Base-by-base conservation (phyloP, 2,113 vertebrate species). In the Gopherus flavomarginatus region DNA sequence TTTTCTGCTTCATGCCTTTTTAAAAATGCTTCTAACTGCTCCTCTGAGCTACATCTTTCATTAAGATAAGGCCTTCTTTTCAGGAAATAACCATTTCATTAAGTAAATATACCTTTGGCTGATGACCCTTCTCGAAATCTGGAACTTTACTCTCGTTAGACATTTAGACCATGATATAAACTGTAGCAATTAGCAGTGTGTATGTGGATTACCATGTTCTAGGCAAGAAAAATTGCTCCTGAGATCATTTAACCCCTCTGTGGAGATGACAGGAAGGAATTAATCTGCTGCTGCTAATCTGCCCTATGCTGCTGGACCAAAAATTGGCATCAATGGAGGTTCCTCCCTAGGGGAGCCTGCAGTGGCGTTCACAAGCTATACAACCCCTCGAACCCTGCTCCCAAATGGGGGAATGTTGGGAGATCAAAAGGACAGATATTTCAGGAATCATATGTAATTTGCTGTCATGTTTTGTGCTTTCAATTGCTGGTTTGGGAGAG, bases 241-340 rank as follows among this genome's bases (percentile, higher is more conserved):
- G 94, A 98, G 97, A 98, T 97, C 97, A 97, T 98, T 98, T 98
- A 97, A 97, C 95, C 96, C 96, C 97, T 97, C 97, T 35, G 47
- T 96, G 98, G 97, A 98, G 97, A 96, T 93, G 97, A 98, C 97
- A 98, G 97, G 97, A 98, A 97, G 95, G 97, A 98, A 98, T 98
- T 98, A 98, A 98, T 98, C 98, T 98, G 98, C 96, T 82, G 35
- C 97, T 95, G 96, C 98, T 98, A 98, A 98, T 98, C 98, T 96
- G 38, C 95, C 97, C 97, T 96, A 89, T 88, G 49, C 52, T 80
- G 93, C 93, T 95, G 96, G 95, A 97, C 98, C 97, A 98, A 94
- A 95, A 98, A 97, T 96, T 92, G 87, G 93, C 92, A 97, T 97
- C 79, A 47, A 83, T 89, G 95, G 92, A 96, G 96, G 83, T 96